Percentiles rank a stretch among this genome's conserved stretches.
These are phyloP conservation scores for Gryllus longicercus DNA, from an alignment of 2,888 invertebrate species.

Conservation along the genomic window DNA sequence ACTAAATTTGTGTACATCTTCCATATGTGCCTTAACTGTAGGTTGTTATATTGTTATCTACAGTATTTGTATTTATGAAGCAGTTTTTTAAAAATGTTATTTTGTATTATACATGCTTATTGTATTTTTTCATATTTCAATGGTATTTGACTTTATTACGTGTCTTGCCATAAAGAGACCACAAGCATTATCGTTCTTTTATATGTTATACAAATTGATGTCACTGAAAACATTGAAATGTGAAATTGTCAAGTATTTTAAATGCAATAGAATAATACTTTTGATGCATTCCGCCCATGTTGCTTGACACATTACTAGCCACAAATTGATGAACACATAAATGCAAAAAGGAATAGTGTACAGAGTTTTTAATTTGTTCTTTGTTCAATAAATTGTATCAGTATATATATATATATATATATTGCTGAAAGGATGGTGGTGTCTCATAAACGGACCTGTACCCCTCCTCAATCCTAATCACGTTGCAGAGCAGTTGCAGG, in stretches of 20 bases:
- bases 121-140: neutral
- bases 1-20: neutral
- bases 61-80: neutral
- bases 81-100: neutral
- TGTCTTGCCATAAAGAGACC: neutral
- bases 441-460: no score
- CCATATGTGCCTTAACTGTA: slow-evolving; percentile 11
- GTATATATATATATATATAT: no score
- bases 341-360: no score
- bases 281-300: neutral
- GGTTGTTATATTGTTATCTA: slow-evolving; percentile 1
- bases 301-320: neutral
- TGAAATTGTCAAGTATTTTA: neutral
- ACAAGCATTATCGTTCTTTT: neutral
- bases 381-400: no score
- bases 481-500: no score
- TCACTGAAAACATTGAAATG: no score
- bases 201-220: neutral
- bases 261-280: no score
- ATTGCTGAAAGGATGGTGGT: no score
- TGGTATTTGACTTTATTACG: neutral
- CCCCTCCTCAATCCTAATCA: no score
- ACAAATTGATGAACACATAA: no score
- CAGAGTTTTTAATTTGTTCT: no score
- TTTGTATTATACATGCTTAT: slow-evolving; percentile 11